Percentiles rank a stretch among this genome's conserved stretches.
These are phyloP conservation scores for Parnassius orleans DNA, from an alignment of 2,888 invertebrate genomes.

Conservation along the genomic window DNA sequence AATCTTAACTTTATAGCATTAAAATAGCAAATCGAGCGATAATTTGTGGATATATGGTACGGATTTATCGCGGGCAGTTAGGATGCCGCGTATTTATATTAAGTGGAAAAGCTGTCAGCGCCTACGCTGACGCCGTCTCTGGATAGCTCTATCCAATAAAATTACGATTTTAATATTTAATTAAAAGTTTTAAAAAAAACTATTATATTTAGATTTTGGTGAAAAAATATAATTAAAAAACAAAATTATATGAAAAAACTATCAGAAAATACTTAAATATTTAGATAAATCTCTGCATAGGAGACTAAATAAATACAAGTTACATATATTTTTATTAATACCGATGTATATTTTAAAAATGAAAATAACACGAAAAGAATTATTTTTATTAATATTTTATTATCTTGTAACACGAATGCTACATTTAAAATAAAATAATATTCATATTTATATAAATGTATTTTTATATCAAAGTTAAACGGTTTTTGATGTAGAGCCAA, in stretches of 20 bases:
- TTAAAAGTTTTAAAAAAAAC: too few relatives aligned
- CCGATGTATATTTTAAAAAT: too few relatives aligned
- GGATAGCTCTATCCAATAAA: constrained; percentile 71
- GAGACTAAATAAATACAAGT: too few relatives aligned
- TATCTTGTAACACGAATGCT: too few relatives aligned
- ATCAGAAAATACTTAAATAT: not conserved
- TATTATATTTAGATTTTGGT: too few relatives aligned
- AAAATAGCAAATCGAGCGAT: constrained; percentile 61
- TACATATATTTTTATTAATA: too few relatives aligned
- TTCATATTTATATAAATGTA: constrained; percentile 37
- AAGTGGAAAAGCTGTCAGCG: constrained; percentile 78
- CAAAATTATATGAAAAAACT: constrained; percentile 10
- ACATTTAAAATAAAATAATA: too few relatives aligned
- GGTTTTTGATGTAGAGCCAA: constrained; percentile 51
- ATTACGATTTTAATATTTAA: not conserved
- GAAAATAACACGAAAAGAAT: too few relatives aligned
- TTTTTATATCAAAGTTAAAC: constrained; percentile 37
- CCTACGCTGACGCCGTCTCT: constrained; percentile 68
- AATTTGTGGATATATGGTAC: constrained; percentile 53
- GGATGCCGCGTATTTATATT: constrained; percentile 76
- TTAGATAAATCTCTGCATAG: too few relatives aligned
- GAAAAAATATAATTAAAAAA: constrained; percentile 29
- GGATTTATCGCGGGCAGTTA: constrained; percentile 72
- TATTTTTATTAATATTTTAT: too few relatives aligned
- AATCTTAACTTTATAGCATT: constrained; percentile 61